phyloP scores from a whole-genome alignment of 35 echinoderm and acorn worm species.

The Lytechinus variegatus region DNA sequence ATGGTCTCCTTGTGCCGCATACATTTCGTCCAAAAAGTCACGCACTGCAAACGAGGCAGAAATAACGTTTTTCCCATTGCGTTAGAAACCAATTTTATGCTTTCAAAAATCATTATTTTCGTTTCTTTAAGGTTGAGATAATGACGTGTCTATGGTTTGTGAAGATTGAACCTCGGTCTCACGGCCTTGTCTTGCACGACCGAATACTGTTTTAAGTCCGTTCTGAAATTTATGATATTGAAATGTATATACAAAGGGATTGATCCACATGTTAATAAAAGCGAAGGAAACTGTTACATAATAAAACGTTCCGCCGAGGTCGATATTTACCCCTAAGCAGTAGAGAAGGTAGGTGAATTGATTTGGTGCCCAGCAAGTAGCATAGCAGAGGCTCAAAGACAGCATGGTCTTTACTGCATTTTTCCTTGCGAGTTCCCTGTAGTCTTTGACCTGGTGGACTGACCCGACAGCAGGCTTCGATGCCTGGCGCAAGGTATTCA shows the following conservation, averaged over 20 bases:
- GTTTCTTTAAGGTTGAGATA: not conserved
- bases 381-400: constrained; percentile 56
- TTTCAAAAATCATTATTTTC: no score
- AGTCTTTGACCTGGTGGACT: not conserved
- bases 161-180: not conserved
- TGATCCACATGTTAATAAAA: constrained; percentile 81
- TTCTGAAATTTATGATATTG: constrained; percentile 73
- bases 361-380: constrained; percentile 73
- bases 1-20: no score
- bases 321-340: constrained; percentile 53
- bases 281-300: constrained; percentile 53
- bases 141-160: not conserved
- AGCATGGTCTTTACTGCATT: constrained; percentile 74
- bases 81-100: no score
- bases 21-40: no score
- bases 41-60: no score
- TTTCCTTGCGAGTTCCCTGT: not conserved
- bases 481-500: not conserved
- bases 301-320: constrained; percentile 60
- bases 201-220: constrained; percentile 51
- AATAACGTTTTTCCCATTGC: no score
- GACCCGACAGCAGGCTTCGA: not conserved
- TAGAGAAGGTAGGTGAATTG: constrained; percentile 70
- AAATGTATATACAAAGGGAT: constrained; percentile 82
- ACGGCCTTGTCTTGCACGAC: not conserved